These are phyloP conservation scores for Heterocephalus glaber DNA, from an alignment of 2,113 vertebrate species.

Conservation along the genomic window DNA sequence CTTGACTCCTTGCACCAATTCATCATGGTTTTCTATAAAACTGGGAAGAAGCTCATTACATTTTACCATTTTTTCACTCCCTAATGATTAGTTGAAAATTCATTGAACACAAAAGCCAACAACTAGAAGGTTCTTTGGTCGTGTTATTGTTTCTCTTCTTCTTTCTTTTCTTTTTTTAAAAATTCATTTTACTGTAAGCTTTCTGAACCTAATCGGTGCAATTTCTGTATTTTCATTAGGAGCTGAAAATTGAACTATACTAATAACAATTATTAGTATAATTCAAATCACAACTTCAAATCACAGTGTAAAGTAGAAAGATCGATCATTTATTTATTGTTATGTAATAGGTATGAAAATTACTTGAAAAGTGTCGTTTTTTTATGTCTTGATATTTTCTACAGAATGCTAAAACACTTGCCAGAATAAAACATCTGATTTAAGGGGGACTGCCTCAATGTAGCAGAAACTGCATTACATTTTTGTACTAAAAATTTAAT, in stretches of 20 bases:
- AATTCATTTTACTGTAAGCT: not conserved
- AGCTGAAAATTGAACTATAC: not conserved
- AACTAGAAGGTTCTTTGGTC: not conserved
- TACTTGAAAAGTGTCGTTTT: not conserved
- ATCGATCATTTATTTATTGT: not conserved
- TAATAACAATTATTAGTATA: not conserved
- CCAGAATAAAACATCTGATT: not conserved
- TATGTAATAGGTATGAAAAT: not conserved
- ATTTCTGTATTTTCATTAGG: not conserved
- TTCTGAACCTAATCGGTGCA: not conserved
- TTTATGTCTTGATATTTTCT: not conserved
- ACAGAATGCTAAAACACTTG: not conserved
- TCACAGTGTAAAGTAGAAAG: not conserved
- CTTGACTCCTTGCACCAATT: not conserved
- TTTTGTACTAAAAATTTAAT: constrained; percentile 29
- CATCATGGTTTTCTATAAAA: constrained; percentile 10
- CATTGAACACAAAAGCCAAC: not conserved
- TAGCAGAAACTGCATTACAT: not conserved
- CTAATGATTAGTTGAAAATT: not conserved
- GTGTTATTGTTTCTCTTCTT: not conserved
- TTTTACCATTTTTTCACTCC: not conserved
- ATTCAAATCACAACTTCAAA: not conserved
- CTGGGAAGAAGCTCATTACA: not conserved
- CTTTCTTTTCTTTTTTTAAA: not conserved
- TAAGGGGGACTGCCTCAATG: not conserved